Evolutionary conservation across 2,113 vertebrate genomes (phyloP).

Genomic region (Rhombomys opimus): DNA sequence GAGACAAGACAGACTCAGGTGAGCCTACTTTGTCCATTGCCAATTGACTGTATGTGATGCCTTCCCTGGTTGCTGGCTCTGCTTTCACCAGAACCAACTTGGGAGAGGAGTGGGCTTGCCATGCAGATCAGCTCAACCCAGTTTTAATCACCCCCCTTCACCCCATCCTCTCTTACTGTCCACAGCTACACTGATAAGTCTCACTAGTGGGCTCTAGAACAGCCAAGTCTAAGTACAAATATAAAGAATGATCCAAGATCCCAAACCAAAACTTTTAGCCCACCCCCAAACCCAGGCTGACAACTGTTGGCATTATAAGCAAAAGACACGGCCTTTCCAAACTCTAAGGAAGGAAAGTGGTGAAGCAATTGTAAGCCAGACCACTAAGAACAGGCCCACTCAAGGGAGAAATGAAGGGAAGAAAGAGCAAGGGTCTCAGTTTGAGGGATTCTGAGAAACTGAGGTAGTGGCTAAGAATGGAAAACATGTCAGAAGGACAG

Average conservation of each 20-base stretch:
- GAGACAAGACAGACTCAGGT: not conserved
- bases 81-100: not conserved
- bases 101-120: slow-evolving; percentile 21
- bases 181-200: not conserved
- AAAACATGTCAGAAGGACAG: not conserved
- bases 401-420: not conserved
- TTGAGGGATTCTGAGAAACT: not conserved
- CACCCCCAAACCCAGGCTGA: not conserved
- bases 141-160: not conserved
- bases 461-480: not conserved
- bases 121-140: not conserved
- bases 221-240: not conserved
- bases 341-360: not conserved
- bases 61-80: not conserved
- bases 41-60: not conserved
- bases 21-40: not conserved
- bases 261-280: slow-evolving; percentile 35
- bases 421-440: not conserved
- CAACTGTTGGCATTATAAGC: not conserved
- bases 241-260: not conserved
- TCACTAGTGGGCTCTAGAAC: not conserved
- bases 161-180: not conserved
- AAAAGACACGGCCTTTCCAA: not conserved
- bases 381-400: not conserved
- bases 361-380: not conserved